Evolutionary conservation across 2,888 invertebrate species (phyloP).

Genomic region (Cartodere bifasciata): DNA sequence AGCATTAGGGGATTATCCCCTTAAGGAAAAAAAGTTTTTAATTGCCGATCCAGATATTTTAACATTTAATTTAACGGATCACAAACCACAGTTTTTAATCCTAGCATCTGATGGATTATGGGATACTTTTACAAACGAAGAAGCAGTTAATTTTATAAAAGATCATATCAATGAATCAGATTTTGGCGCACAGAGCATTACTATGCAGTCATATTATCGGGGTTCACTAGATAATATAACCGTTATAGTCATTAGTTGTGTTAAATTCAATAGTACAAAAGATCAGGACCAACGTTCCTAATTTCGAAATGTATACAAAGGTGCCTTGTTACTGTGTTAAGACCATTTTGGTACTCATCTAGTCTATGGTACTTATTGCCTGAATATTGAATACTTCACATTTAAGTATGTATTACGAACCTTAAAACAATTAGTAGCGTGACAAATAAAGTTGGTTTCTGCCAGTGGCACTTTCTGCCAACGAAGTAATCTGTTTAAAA

Average conservation of each 20-base stretch:
- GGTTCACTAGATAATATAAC: conserved; percentile 94
- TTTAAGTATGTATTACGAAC: no score
- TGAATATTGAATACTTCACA: no score
- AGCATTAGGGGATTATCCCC: conserved; percentile 88
- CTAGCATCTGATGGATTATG: conserved; percentile 92
- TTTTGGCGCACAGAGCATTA: conserved; percentile 83
- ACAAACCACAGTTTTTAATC: conserved; percentile 79
- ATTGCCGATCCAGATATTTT: conserved; percentile 93
- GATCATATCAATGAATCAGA: conserved; percentile 75
- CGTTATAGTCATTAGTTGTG: conserved; percentile 79
- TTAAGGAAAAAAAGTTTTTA: conserved; percentile 86
- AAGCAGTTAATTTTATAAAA: conserved; percentile 80
- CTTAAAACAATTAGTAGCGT: no score
- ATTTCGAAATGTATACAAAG: no score
- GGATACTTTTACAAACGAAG: conserved; percentile 93
- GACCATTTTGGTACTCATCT: no score
- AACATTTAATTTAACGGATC: conserved; percentile 77
- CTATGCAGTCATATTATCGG: conserved; percentile 79
- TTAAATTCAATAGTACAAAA: no score
- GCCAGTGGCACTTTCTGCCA: no score
- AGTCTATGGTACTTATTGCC: no score
- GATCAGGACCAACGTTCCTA: no score
- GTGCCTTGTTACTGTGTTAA: no score
- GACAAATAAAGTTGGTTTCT: no score
- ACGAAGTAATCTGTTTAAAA: no score